Evolutionary conservation across 2,113 vertebrate genomes (phyloP), one percentile per base, ranked within the genome.

Genomic region (Tiliqua scincoides): DNA sequence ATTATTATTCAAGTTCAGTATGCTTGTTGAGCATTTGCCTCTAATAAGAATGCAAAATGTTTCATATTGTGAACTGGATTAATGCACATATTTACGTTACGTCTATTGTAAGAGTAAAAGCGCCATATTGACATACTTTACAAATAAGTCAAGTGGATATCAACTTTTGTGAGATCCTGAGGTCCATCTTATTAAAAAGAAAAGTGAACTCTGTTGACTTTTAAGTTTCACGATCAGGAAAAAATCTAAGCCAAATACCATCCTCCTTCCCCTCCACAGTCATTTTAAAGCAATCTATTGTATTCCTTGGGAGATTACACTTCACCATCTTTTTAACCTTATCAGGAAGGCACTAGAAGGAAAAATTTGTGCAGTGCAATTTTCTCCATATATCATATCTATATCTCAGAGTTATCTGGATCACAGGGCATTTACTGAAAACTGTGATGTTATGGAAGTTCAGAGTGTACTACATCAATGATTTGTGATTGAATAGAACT

Each of bases 251-350:
- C 90, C 76, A 93, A 95, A 94, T 92, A 91, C 82, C 88, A 89
- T 91, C 82, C 63, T 87, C 73, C 63, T 85, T 52, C 35, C 85
- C 87, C 59, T 59, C 40, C 87, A 86, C 87, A 91, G 48, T 83
- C 84, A 82, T 65, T 54, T 72, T 54, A 37, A 73, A 84, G 85
- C 92, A 92, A 96, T 89, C 86, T 90, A 83, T 90, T 68, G 32
- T 90, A 89, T 91, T 93, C 92, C 91, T 91, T 79, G 79, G 91
- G 91, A 87, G 85, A 93, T 92, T 94, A 77, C 79, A 89, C 92
- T 92, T 95, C 82, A 89, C 94, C 84, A 87, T 90, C 93, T 93
- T 88, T 90, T 96, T 96, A 96, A 95, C 95, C 94, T 95, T 93
- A 93, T 94, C 93, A 95, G 88, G 15, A 92, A 94, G 94, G 90